Evolutionary conservation across 2,797 vertebrate species (phyloP).

Genomic region (Streptopelia turtur): DNA sequence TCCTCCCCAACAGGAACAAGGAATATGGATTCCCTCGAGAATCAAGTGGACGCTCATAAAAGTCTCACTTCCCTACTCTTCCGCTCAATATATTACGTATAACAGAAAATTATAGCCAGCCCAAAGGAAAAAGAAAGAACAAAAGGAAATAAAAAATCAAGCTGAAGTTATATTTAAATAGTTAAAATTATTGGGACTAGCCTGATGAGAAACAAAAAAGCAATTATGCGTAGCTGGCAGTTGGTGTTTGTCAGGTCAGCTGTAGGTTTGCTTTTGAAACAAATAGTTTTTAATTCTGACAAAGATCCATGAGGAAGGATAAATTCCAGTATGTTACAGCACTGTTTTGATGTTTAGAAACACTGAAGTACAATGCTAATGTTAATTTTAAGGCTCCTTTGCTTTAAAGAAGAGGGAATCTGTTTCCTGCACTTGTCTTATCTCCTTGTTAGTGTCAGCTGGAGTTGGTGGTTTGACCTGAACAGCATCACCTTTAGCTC

Average conservation of each 20-base stretch:
- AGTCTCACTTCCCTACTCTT: neutral
- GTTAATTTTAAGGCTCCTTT: neutral
- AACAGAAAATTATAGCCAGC: neutral
- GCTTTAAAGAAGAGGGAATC: neutral
- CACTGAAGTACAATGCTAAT: too few relatives aligned
- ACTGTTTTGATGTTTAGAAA: neutral
- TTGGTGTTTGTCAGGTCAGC: neutral
- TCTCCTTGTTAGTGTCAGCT: neutral
- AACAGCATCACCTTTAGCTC: neutral
- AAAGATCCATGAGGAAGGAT: neutral
- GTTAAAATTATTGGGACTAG: neutral
- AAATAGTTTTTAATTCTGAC: neutral
- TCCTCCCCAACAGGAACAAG: neutral
- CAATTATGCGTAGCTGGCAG: neutral
- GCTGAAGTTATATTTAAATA: neutral
- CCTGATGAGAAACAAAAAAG: neutral
- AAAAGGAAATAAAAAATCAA: too few relatives aligned
- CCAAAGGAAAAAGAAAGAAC: neutral
- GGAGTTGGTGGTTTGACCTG: neutral
- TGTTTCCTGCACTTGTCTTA: neutral
- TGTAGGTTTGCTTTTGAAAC: neutral
- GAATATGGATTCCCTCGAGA: neutral
- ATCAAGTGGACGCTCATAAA: accelerated
- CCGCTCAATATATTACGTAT: accelerated
- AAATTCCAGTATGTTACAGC: accelerated